Evolutionary conservation across 2,113 vertebrate species (phyloP), one percentile per base, ranked within the genome.

Genomic region (Taxidea taxus): DNA sequence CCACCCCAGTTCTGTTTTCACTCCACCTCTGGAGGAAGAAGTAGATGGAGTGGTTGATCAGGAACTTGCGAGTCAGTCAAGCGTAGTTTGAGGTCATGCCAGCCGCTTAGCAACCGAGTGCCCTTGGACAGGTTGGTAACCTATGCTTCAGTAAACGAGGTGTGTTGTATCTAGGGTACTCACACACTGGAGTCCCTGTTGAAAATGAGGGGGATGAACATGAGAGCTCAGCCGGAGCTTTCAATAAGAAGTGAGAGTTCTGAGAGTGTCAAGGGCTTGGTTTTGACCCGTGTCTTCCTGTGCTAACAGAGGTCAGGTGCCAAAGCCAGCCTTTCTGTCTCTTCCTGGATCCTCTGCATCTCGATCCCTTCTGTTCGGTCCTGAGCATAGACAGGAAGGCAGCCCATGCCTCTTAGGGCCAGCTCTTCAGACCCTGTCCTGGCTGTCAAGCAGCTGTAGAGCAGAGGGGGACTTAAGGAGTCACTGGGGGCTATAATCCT

Each of bases 261-360:
- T 60, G 39, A 84, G 60, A 72, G 23, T 87, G 5, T 23, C 70
- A 58, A 90, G 81, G 31, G 16, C n/a, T 86, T 88, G 82, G 42
- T 75, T 92, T 92, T 95, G 75, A 31, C 23, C 23, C 3, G 16
- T 42, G 77, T 68, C 70, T 96, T 96, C 44, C 62, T 97, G 68
- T 88, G 70, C 31, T 87, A 83, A 44, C 37, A 58, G 37, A 87
- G 7, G 12, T 92, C 39, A 58, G 58, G 44, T 68, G 16, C 51
- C 60, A 77, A 77, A 72, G 42, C 37, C 21, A 42, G 31, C 13
- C 29, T 92, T 83, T 42, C n/a, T 72, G 2, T 81, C 20, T 75
- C 56, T 64, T 68, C 37, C 37, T 81, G 64, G 21, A 60, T 92
- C 80, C 37, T 93, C 49, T 64, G 7, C 18, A 27, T 29, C 37